Percentiles rank a stretch among this genome's conserved stretches.
Conservation (phyloP, 2,797 vertebrate genomes). For the Novumbra hubbsi region DNA sequence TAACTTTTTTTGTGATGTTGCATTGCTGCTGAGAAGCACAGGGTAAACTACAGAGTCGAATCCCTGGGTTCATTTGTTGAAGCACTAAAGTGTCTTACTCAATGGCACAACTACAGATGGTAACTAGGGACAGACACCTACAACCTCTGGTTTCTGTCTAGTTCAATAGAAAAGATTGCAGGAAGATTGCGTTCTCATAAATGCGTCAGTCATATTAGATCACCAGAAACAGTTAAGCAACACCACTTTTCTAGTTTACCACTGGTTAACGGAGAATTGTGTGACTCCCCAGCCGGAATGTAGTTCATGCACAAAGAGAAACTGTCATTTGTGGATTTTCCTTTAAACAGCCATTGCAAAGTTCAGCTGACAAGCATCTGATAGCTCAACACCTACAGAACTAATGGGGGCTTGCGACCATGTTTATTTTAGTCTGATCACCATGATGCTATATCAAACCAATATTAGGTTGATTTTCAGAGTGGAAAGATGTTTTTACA, state of each 20-base stretch:
- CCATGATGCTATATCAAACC: no score
- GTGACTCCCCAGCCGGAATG: no score
- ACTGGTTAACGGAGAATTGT: not conserved
- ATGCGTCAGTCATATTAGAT: constrained; percentile 20
- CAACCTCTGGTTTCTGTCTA: constrained; percentile 18
- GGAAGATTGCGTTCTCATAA: constrained; percentile 32
- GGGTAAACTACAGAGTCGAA: not conserved
- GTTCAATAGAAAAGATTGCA: constrained; percentile 37
- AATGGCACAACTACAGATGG: not conserved
- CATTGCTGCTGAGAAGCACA: not conserved
- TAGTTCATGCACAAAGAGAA: no score
- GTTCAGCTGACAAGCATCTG: no score
- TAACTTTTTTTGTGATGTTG: not conserved
- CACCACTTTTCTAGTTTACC: constrained; percentile 47
- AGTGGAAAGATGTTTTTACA: no score
- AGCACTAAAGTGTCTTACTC: not conserved
- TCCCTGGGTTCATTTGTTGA: not conserved
- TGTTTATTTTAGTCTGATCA: no score
- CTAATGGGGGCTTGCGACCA: no score
- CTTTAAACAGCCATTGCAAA: no score
- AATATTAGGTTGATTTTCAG: no score
- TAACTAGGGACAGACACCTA: not conserved
- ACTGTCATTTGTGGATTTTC: no score
- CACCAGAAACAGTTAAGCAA: constrained; percentile 33
- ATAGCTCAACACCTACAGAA: no score